These are phyloP conservation scores for Gallinago solitaria DNA, from an alignment of 2,797 vertebrate genomes.

Conservation along the genomic window DNA sequence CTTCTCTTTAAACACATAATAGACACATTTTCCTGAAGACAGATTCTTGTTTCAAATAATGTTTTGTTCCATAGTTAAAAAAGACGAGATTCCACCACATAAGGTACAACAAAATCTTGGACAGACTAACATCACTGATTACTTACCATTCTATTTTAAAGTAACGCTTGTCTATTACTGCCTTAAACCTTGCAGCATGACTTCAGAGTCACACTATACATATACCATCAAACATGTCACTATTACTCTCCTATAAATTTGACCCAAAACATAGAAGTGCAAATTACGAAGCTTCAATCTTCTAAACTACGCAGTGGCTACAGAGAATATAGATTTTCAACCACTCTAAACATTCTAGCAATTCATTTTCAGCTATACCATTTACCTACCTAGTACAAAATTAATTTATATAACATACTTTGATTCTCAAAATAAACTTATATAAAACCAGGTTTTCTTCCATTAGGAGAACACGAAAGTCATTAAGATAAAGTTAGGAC, in stretches of 20 bases:
- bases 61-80: background rate
- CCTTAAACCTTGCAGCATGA: background rate
- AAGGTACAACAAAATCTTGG: background rate
- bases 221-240: background rate
- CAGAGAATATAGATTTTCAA: background rate
- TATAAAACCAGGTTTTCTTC: background rate
- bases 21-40: background rate
- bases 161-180: background rate
- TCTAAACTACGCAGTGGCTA: background rate
- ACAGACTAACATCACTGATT: background rate
- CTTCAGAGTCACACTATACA: background rate
- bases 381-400: background rate
- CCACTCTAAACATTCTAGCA: background rate
- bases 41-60: background rate
- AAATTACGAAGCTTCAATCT: background rate
- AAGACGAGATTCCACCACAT: background rate
- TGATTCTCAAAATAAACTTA: slow-evolving; percentile 3
- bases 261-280: background rate
- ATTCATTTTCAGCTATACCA: background rate
- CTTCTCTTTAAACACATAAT: background rate
- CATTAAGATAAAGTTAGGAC: background rate
- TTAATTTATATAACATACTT: background rate
- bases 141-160: background rate
- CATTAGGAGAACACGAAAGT: background rate
- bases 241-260: background rate